A percentile compares a stretch with the other conserved stretches of the same genome.
Evolutionary conservation across 2,113 vertebrate species (phyloP).

Genomic region (Eulacestoma nigropectus): DNA sequence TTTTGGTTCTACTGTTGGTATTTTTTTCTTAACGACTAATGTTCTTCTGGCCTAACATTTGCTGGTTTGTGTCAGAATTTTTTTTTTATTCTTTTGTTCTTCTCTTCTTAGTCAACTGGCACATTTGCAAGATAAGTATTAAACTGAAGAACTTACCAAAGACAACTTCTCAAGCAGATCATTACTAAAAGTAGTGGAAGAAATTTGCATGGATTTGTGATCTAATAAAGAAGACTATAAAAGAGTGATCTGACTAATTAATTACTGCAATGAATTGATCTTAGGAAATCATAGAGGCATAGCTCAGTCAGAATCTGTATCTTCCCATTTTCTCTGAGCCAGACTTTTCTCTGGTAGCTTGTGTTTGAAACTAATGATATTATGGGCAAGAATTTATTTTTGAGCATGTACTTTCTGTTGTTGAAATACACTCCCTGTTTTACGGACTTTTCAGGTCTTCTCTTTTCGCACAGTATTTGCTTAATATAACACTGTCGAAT

Average conservation of each 20-base stretch:
- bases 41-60: background rate
- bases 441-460: background rate
- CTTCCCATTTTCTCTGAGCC: background rate
- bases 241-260: background rate
- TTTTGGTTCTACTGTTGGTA: background rate
- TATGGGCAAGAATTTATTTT: background rate
- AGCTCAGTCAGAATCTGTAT: background rate
- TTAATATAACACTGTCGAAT: background rate
- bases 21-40: constrained; percentile 1
- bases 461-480: background rate
- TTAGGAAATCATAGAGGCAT: background rate
- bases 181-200: background rate
- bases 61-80: background rate
- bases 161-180: background rate
- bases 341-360: background rate
- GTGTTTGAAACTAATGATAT: background rate
- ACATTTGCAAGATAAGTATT: background rate
- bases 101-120: background rate
- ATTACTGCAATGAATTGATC: background rate
- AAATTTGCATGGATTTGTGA: background rate
- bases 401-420: background rate
- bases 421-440: background rate
- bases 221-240: background rate
- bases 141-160: background rate
- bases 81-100: background rate